Evolutionary conservation across 2,797 vertebrate species (phyloP).

Genomic region (Girardinus metallicus): DNA sequence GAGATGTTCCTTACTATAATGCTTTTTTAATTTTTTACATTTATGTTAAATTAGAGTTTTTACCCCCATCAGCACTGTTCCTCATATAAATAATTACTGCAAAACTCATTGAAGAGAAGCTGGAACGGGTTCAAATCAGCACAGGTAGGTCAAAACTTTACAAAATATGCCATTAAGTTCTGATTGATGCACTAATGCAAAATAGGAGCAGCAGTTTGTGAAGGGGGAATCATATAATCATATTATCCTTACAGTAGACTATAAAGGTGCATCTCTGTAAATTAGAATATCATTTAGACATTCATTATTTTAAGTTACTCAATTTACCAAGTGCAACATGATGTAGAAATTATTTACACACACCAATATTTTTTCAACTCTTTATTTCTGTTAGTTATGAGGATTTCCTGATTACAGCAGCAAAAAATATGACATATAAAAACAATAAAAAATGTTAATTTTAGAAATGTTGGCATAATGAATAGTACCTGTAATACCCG

Average conservation of each 20-base stretch:
- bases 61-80: background rate
- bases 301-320: background rate
- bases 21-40: background rate
- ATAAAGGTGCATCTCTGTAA: background rate
- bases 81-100: background rate
- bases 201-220: background rate
- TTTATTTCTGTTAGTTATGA: background rate
- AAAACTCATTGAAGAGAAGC: background rate
- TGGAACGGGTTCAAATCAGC: background rate
- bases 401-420: background rate
- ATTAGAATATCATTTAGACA: background rate
- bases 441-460: background rate
- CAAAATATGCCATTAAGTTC: background rate
- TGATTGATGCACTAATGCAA: background rate
- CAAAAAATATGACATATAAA: background rate
- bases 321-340: background rate
- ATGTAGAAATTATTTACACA: background rate
- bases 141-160: background rate
- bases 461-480: background rate
- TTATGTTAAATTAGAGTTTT: background rate
- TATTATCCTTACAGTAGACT: background rate
- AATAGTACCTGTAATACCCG: background rate
- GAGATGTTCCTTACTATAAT: background rate
- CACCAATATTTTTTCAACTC: background rate
- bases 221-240: background rate